phyloP scores from a whole-genome alignment of 2,888 invertebrate genomes.

The Cheilosia impressa region DNA sequence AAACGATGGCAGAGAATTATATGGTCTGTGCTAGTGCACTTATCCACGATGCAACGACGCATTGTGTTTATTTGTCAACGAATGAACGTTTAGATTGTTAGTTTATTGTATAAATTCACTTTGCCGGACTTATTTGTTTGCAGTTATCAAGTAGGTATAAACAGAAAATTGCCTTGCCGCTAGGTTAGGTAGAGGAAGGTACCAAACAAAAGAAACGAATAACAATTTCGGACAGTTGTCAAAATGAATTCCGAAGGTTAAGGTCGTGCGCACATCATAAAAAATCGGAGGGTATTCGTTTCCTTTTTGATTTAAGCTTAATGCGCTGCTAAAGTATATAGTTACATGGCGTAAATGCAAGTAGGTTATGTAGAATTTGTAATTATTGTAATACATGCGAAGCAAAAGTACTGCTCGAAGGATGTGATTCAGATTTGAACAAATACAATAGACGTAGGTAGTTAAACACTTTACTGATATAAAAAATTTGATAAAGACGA shows the following conservation, averaged over 20 bases:
- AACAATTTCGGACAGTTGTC: slow-evolving; percentile 23
- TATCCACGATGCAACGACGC: slow-evolving; percentile 65
- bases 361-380: no score
- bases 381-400: no score
- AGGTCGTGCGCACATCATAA: slow-evolving; percentile 1
- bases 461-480: no score
- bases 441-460: no score
- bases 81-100: background rate
- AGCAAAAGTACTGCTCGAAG: no score
- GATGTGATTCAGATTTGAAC: no score
- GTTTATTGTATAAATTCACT: slow-evolving; percentile 6
- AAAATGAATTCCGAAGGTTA: slow-evolving; percentile 12
- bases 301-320: background rate
- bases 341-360: no score
- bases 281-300: background rate
- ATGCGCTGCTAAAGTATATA: no score
- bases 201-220: background rate
- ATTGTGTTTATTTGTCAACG: slow-evolving; percentile 14
- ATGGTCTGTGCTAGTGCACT: slow-evolving; percentile 59
- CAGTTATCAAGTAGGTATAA: background rate
- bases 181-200: no score
- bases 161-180: slow-evolving; percentile 3
- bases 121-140: slow-evolving; percentile 13
- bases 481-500: background rate
- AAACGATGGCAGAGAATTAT: slow-evolving; percentile 60